These are phyloP conservation scores for Camponotus vicinus DNA, from an alignment of 1,140 invertebrate genomes.

Conservation along the genomic window DNA sequence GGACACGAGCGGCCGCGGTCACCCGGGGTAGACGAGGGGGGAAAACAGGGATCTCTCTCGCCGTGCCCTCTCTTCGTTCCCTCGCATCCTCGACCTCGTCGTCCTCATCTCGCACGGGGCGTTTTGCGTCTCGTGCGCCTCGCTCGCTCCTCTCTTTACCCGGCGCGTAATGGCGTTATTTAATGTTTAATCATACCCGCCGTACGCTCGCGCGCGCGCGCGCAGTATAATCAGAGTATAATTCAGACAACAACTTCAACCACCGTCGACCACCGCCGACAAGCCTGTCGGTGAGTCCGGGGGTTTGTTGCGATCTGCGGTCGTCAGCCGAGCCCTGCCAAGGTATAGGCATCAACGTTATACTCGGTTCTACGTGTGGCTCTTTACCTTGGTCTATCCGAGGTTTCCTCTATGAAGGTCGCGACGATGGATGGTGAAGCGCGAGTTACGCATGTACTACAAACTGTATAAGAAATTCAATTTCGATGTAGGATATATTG, in stretches of 20 bases:
- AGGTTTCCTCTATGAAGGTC: background rate
- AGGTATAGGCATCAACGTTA: conserved; percentile 52
- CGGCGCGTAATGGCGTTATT: conserved; percentile 84
- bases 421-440: conserved; percentile 13
- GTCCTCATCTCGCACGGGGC: conserved; percentile 8
- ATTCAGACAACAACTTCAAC: conserved; percentile 85
- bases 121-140: conserved; percentile 42
- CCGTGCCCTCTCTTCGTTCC: conserved; percentile 25
- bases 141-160: conserved; percentile 48
- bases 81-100: conserved; percentile 22
- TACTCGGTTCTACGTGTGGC: conserved; percentile 80
- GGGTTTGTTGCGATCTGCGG: conserved; percentile 74
- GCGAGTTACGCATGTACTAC: conserved; percentile 51
- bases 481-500: conserved; percentile 2
- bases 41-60: conserved; percentile 21
- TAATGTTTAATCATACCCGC: conserved; percentile 86
- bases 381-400: conserved; percentile 77
- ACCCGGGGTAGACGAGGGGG: conserved; percentile 67
- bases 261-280: conserved; percentile 65
- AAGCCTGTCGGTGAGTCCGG: conserved; percentile 63
- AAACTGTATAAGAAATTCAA: conserved; percentile 18
- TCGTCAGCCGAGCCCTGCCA: conserved; percentile 49
- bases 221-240: conserved; percentile 85
- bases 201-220: conserved; percentile 65
- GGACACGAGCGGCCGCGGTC: conserved; percentile 85